phyloP scores from a whole-genome alignment of 64 coral and sea anemone genomes.

The Dendrophyllia cribrosa region DNA sequence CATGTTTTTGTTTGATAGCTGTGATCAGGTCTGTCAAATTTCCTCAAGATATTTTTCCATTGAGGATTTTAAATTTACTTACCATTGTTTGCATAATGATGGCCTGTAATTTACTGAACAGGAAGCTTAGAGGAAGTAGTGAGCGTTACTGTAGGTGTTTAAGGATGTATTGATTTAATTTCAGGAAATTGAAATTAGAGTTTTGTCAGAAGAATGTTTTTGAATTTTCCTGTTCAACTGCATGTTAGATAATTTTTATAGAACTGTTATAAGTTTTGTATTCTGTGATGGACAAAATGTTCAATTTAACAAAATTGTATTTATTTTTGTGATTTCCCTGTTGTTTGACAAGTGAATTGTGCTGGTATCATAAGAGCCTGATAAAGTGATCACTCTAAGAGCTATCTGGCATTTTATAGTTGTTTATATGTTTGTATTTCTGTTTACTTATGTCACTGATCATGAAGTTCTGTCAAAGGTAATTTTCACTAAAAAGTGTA shows the following conservation, averaged over 20 bases:
- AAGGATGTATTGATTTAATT: neutral
- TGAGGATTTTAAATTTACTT: neutral
- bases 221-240: too few species aligned
- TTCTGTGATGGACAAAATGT: neutral
- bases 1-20: too few species aligned
- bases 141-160: neutral
- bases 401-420: too few species aligned
- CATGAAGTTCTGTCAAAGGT: too few species aligned
- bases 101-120: neutral
- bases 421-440: too few species aligned
- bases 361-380: too few species aligned
- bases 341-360: too few species aligned
- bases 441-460: too few species aligned
- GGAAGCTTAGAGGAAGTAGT: constrained; percentile 6
- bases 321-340: too few species aligned
- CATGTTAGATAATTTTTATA: too few species aligned
- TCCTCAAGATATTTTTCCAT: neutral
- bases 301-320: neutral
- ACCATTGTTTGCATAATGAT: neutral
- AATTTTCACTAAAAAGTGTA: too few species aligned
- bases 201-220: neutral
- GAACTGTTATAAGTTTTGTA: neutral
- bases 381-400: too few species aligned
- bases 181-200: neutral
- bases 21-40: neutral